Base-by-base conservation (phyloP, 2,888 invertebrate genomes). In the Cenopis cana region DNA sequence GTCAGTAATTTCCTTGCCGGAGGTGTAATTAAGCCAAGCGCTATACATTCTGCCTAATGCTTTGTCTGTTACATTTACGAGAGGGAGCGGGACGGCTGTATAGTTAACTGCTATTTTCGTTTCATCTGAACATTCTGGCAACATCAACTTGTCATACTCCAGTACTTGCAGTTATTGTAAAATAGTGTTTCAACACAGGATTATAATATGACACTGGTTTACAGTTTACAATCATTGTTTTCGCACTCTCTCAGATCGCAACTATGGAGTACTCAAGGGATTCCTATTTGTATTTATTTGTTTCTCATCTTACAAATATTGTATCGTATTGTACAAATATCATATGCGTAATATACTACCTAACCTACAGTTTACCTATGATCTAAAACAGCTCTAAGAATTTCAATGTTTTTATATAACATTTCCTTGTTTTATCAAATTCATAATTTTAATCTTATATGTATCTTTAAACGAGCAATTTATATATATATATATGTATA, bases 11-110 rank as follows among this genome's bases (percentile, higher is more conserved):
- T 83, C 82, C 85, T 82, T 80, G 81, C 81, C 80, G 79, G 78
- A 75, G 77, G 76, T 81, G 85, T 88, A 89, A 90, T 90, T 90
- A 90, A 89, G 86, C 86, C 82, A 85, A 87, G 85, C 83, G 80
- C 79, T 82, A 78, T 85, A 84, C 79, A 79, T 83, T 83, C 74
- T 76, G 79, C 77, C 78, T 82, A 82, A 78, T 79, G 79, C 72
- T 72, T 66, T 73, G 73, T 81, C 75, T 79, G 77, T 66, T 75
- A 79, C 79, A 83, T 74, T 72, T 52, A 17, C 72, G 69, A 59
- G 60, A 62, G 49, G 69, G 65, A 71, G 67, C 68, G 71, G 75
- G 76, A 76, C 62, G 73, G 74, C 64, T 75, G 76, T 75, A 81
- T 56, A 80, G 82, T 82, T 86, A 88, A 90, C 82, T 75, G 75